Evolutionary conservation across 2,113 vertebrate genomes (phyloP).

Genomic region (Phainopepla nitens): DNA sequence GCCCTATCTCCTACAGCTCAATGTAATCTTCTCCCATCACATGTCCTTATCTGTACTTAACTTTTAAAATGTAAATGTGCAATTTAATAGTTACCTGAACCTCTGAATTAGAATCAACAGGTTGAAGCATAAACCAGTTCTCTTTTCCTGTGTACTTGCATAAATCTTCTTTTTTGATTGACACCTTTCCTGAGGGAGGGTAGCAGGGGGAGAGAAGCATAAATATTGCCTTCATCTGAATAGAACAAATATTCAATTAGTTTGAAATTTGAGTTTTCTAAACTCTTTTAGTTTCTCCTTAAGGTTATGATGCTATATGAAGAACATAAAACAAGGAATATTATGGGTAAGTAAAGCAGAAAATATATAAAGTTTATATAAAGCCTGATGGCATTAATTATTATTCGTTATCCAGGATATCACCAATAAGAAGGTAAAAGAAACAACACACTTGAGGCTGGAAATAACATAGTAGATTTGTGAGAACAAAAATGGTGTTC

Average conservation of each 20-base stretch:
- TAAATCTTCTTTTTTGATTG: conserved; percentile 94
- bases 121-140: conserved; percentile 91
- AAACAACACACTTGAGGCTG: not conserved
- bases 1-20: not conserved
- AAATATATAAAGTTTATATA: not conserved
- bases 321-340: not conserved
- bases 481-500: not conserved
- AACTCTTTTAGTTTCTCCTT: not conserved
- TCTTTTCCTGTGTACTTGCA: conserved; percentile 90
- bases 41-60: not conserved
- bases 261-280: not conserved
- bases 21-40: not conserved
- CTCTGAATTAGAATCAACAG: conserved; percentile 93
- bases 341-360: not conserved
- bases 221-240: not conserved
- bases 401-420: not conserved
- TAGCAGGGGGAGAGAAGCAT: not conserved
- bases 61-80: not conserved
- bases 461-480: not conserved
- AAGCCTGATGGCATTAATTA: not conserved
- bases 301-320: not conserved
- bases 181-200: conserved; percentile 85
- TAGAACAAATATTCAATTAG: not conserved
- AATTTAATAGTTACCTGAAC: conserved; percentile 86
- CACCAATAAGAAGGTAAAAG: not conserved